A percentile compares a stretch with the other conserved stretches of the same genome.
Evolutionary conservation across 2,888 invertebrate genomes (phyloP).

Genomic region (Megamerina dolium): DNA sequence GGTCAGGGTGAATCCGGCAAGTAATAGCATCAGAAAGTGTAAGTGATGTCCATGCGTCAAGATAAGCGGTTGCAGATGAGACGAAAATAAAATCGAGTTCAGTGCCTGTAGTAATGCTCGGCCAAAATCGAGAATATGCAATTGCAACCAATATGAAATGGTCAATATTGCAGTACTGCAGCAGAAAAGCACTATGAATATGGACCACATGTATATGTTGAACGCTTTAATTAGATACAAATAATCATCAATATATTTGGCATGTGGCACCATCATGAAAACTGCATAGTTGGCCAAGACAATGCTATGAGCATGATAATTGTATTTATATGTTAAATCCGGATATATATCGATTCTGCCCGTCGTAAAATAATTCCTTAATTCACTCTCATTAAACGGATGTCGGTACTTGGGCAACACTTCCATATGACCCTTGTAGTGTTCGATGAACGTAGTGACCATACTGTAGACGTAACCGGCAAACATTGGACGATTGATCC

Average conservation of each 20-base stretch:
- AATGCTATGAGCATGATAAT: constrained; percentile 23
- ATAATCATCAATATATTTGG: constrained; percentile 20
- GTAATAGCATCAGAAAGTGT: constrained; percentile 18
- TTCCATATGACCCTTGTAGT: constrained; percentile 25
- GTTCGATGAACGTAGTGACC: constrained; percentile 23
- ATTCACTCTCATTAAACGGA: constrained; percentile 16
- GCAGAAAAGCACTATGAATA: neutral
- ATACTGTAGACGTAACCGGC: constrained; percentile 30
- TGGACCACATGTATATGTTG: constrained; percentile 16
- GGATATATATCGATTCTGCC: constrained; percentile 20
- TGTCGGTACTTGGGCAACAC: neutral
- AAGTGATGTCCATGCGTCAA: constrained; percentile 16
- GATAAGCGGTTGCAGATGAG: constrained; percentile 3
- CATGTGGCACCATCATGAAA: constrained; percentile 24
- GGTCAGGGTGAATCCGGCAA: constrained; percentile 26
- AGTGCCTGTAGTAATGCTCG: constrained; percentile 10
- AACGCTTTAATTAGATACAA: constrained; percentile 25
- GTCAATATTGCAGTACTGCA: neutral
- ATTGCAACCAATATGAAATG: neutral
- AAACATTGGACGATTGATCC: constrained; percentile 15
- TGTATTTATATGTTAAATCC: no score
- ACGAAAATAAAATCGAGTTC: constrained; percentile 15
- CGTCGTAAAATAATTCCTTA: constrained; percentile 28
- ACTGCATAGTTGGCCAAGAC: constrained; percentile 23
- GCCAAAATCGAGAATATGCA: neutral